phyloP scores from a whole-genome alignment of 2,113 vertebrate species.

The Miniopterus natalensis region DNA sequence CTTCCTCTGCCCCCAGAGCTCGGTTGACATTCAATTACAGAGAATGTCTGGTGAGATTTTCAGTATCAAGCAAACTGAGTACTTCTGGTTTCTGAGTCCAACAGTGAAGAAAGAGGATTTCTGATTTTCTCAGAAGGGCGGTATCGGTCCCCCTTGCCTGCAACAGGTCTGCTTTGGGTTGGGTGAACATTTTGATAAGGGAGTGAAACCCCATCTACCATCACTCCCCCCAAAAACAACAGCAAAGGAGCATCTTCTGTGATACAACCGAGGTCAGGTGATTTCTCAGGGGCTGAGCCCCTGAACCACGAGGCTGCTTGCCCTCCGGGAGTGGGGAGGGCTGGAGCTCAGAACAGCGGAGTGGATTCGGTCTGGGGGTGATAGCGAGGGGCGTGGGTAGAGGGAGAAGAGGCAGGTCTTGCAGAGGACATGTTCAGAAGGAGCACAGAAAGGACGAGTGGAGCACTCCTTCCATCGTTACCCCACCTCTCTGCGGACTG shows the following conservation, averaged over 20 bases:
- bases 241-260: neutral
- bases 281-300: neutral
- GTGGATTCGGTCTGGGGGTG: neutral
- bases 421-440: neutral
- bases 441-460: neutral
- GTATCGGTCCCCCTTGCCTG: neutral
- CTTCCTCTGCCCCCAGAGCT: neutral
- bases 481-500: neutral
- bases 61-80: neutral
- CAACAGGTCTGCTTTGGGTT: neutral
- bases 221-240: neutral
- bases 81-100: neutral
- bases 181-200: neutral
- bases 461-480: neutral
- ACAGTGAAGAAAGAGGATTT: neutral
- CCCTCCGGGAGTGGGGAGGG: rapidly evolving
- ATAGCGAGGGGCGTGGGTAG: neutral
- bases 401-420: neutral
- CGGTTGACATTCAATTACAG: neutral
- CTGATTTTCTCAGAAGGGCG: neutral
- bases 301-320: neutral
- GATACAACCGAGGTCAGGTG: neutral
- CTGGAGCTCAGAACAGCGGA: neutral
- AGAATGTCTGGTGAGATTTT: conserved; percentile 28
- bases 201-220: neutral